Evolutionary conservation across 2,797 vertebrate species (phyloP).

Genomic region (Micropoecilia bifurca): DNA sequence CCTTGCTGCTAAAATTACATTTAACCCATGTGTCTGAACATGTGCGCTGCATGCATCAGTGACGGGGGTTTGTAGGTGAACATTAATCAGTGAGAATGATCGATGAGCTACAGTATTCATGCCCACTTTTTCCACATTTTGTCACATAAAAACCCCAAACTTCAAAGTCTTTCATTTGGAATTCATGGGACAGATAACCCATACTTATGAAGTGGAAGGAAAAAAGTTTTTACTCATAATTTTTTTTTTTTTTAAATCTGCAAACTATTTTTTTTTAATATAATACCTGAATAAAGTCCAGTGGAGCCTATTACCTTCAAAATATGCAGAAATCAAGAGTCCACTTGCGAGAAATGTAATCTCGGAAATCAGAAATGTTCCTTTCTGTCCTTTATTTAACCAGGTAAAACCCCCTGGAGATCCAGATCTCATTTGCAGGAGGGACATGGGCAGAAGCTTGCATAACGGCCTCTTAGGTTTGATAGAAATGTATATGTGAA

Average conservation of each 20-base stretch:
- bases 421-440: no score
- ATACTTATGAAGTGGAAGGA: neutral
- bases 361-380: no score
- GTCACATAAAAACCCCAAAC: neutral
- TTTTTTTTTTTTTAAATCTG: no score
- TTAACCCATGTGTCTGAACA: slow-evolving; percentile 40
- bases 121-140: slow-evolving; percentile 2
- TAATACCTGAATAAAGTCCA: neutral
- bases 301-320: neutral
- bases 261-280: no score
- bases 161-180: neutral
- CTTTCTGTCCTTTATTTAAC: no score
- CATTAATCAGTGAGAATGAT: slow-evolving; percentile 58
- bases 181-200: neutral
- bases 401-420: no score
- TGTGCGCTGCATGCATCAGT: neutral
- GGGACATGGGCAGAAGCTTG: no score
- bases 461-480: neutral
- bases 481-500: neutral
- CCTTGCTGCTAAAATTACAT: slow-evolving; percentile 51
- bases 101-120: slow-evolving; percentile 44
- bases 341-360: neutral
- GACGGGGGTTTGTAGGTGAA: slow-evolving; percentile 34
- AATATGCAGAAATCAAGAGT: neutral
- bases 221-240: neutral